Percentiles rank a stretch among this genome's conserved stretches.
phyloP scores from a whole-genome alignment of 1,140 invertebrate genomes.

The Zaprionus africanus region DNA sequence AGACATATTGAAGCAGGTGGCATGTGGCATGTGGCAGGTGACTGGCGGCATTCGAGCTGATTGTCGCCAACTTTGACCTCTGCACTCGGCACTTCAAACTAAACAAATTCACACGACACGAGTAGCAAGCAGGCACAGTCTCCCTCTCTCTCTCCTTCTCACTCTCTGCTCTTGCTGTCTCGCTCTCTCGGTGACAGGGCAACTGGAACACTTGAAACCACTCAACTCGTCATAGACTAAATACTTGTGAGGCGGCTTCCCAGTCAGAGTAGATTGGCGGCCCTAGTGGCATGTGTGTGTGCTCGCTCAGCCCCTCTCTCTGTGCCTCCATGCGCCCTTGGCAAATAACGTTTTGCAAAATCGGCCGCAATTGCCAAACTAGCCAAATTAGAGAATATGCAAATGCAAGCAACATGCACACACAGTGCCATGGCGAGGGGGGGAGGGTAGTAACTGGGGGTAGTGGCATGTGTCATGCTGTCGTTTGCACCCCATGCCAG shows the following conservation, averaged over 20 bases:
- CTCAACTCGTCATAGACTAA: slow-evolving; percentile 75
- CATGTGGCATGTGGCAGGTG: slow-evolving; percentile 8
- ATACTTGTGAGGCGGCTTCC: slow-evolving; percentile 63
- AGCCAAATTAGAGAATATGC: slow-evolving; percentile 81
- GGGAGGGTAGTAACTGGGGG: background rate
- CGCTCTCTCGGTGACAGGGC: slow-evolving; percentile 10
- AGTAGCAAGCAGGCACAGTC: slow-evolving; percentile 17
- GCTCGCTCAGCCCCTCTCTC: background rate
- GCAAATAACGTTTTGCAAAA: slow-evolving; percentile 81
- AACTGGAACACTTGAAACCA: slow-evolving; percentile 63
- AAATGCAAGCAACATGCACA: slow-evolving; percentile 74
- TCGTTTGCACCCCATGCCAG: background rate
- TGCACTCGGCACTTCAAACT: slow-evolving; percentile 56
- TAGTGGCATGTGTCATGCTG: background rate
- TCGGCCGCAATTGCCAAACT: slow-evolving; percentile 82
- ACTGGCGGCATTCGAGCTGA: slow-evolving; percentile 29
- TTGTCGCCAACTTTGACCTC: slow-evolving; percentile 47
- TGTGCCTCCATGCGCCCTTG: slow-evolving; percentile 36
- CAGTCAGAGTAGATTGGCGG: slow-evolving; percentile 28
- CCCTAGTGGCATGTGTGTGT: background rate
- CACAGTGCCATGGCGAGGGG: slow-evolving; percentile 17
- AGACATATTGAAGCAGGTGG: background rate
- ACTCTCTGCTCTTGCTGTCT: background rate
- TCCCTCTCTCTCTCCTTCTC: background rate
- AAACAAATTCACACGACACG: slow-evolving; percentile 77